Evolutionary conservation across 2,888 invertebrate species (phyloP), one percentile per base, ranked within the genome.

Genomic region (Euproctis similis): DNA sequence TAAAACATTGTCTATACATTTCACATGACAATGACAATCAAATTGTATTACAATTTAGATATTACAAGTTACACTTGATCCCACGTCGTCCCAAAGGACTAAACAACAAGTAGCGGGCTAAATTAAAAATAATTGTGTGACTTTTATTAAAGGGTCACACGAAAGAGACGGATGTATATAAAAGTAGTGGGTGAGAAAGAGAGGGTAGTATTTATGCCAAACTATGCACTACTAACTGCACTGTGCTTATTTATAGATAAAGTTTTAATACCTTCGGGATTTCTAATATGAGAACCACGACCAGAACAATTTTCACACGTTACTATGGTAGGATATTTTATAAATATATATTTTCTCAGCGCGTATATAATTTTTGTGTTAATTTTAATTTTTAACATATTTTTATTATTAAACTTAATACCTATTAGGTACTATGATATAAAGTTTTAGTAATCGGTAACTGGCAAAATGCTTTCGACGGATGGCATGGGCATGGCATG

Each of bases 51-150:
- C 51, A 56, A 62, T 63, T 59, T 54, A 66, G 65, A 62, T 31
- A 8, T 46, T 36, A 47, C 46, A n/a, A 53, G 57, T 46, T 48
- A 48, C 69, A 71, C 72, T 80, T 75, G 75, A 71, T 69, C 68
- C 68, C 65, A 57, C 53, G 45, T 30, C 30, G 40, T 69, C 82
- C 64, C 78, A 7, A 5, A 69, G 67, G 82, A 70, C 53, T n/a
- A 39, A 30, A 63, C 64, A 59, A 64, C 70, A 67, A 72, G 67
- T 66, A 37, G 39, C 34, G 35, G 33, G 66, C 70, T 82, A 80
- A 82, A 84, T 82, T 77, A 82, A 82, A 82, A 77, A 81, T 84
- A 81, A 84, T 82, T 75, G 74, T 62, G 53, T 46, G 52, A 46
- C 34, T 36, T 32, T 26, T 19, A 31, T 31, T 33, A 49, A 50